Evolutionary conservation across 2,888 invertebrate genomes (phyloP).

Genomic region (Mythimna impura): DNA sequence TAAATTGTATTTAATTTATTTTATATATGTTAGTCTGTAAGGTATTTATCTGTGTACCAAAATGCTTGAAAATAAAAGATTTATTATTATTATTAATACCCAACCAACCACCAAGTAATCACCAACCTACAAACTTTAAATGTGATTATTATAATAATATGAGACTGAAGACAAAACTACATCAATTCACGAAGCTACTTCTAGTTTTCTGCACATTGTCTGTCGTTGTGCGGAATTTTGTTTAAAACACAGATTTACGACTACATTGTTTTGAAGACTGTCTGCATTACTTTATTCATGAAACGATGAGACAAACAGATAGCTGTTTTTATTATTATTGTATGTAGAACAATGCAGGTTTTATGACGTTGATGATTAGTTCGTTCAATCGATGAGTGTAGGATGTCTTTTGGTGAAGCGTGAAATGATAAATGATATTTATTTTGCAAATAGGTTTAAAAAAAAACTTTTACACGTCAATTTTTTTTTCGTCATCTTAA

Average conservation of each 20-base stretch:
- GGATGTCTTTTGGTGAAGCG: background rate
- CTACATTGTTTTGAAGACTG: conserved; percentile 56
- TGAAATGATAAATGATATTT: background rate
- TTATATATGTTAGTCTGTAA: no score
- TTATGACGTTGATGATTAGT: conserved; percentile 24
- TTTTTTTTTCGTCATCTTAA: no score
- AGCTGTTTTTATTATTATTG: conserved; percentile 42
- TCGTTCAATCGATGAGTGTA: background rate
- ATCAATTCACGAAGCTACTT: background rate
- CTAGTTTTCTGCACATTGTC: conserved; percentile 49
- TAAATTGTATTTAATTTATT: no score
- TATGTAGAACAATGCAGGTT: conserved; percentile 33
- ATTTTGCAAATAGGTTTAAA: no score
- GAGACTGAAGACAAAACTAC: background rate
- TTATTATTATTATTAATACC: no score
- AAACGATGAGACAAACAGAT: conserved; percentile 43
- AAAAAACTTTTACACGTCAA: no score
- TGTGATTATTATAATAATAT: no score
- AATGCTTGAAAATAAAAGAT: no score
- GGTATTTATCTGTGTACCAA: no score
- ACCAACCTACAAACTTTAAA: no score
- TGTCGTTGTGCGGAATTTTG: conserved; percentile 47
- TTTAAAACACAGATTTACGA: conserved; percentile 60
- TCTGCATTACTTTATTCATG: conserved; percentile 58
- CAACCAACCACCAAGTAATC: no score